Evolutionary conservation across 2,113 vertebrate species (phyloP).

Genomic region (Periophthalmodon schlosseri): DNA sequence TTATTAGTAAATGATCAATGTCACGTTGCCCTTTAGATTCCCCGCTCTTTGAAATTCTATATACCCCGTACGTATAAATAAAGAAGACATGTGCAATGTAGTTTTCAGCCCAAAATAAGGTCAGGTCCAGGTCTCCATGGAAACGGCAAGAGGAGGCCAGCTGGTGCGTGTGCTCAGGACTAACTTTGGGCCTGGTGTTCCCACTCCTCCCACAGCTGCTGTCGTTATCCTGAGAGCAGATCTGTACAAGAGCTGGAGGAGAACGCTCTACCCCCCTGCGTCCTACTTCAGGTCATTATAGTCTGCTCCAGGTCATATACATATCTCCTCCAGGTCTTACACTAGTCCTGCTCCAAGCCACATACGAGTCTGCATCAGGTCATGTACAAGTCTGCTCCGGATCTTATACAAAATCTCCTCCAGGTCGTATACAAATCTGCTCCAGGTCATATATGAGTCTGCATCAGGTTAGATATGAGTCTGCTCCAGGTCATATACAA

Average conservation of each 20-base stretch:
- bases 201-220: slow-evolving; percentile 69
- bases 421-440: too few species aligned
- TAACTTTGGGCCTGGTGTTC: slow-evolving; percentile 66
- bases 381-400: too few species aligned
- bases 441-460: too few species aligned
- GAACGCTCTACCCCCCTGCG: slow-evolving; percentile 6
- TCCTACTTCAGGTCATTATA: too few species aligned
- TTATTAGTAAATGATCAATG: not conserved
- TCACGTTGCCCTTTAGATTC: not conserved
- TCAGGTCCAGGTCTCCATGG: slow-evolving; percentile 78
- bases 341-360: not conserved
- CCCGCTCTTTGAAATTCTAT: not conserved
- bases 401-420: too few species aligned
- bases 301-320: not conserved
- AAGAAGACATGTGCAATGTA: not conserved
- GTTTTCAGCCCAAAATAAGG: slow-evolving; percentile 71
- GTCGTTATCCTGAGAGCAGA: slow-evolving; percentile 44
- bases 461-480: too few species aligned
- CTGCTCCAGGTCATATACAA: too few species aligned
- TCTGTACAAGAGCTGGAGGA: slow-evolving; percentile 40
- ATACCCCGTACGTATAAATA: not conserved
- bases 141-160: slow-evolving; percentile 71
- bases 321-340: not conserved
- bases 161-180: slow-evolving; percentile 69
- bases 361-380: not conserved